Base-by-base conservation (phyloP, 1,140 invertebrate species). In the Temnothorax nylanderi region DNA sequence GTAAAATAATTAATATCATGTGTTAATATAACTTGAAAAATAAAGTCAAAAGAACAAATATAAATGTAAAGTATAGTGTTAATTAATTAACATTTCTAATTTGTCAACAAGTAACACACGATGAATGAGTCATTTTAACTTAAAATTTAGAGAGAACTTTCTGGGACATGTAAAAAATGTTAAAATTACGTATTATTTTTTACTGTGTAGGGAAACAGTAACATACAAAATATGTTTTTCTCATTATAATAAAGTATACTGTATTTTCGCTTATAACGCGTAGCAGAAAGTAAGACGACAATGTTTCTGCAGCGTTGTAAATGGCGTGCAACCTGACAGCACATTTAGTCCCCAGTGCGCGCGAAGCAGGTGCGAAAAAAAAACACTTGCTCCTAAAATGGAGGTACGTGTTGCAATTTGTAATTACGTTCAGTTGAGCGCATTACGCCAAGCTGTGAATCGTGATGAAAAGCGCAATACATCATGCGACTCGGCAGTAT, bases 401-500 rank as follows among this genome's bases (percentile, higher is more conserved):
- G 65, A 26, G 65, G 69, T 75, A 72, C 78, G 21, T 56, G 78
- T 71, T 84, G 69, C 54, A 84, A 84, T 87, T 76, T 84, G 77
- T 90, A 88, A 89, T 90, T 90, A 87, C 85, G 86, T 84, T 84
- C 47, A 49, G 88, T 80, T 89, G 89, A 90, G 85, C 89, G 85
- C 85, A 90, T 90, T 90, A 90, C 74, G 58, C 21, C 54, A 87
- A 87, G 74, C 88, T 72, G 85, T 67, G 88, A 49, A 71, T 56
- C 71, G 74, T 80, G 88, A 89, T 90, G 88, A 90, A 90, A 87
- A 89, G 85, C 80, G 85, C 78, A 74, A 84, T 84, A 56, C 58
- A 51, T 85, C 71, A 85, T 67, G 49, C 86, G 74, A 76, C 47
- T 11, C 60, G 82, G 47, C 18, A 58, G 82, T 76, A 56, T 62